Conservation (phyloP, 2,888 invertebrate genomes). For the Drosophila birchii region DNA sequence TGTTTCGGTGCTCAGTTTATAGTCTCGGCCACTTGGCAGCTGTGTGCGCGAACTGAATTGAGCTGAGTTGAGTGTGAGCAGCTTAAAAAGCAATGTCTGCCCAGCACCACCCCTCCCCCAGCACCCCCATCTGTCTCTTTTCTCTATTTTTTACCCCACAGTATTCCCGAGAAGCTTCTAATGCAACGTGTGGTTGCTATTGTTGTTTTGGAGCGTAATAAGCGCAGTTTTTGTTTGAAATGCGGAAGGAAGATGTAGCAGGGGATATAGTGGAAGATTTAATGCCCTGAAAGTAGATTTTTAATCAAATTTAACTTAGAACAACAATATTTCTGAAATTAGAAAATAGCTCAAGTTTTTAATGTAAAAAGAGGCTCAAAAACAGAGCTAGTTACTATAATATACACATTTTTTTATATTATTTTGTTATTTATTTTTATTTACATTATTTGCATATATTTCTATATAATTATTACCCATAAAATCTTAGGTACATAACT, state of each 20-base stretch:
- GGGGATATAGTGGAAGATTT: background rate
- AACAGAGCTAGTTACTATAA: no score
- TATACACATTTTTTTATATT: no score
- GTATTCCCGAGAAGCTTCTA: conserved; percentile 56
- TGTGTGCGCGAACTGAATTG: conserved; percentile 37
- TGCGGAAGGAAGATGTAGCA: background rate
- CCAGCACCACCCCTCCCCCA: background rate
- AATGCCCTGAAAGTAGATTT: background rate
- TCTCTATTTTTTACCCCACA: background rate
- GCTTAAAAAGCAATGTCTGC: conserved; percentile 40
- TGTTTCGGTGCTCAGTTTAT: conserved; percentile 47
- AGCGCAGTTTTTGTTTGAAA: conserved; percentile 72
- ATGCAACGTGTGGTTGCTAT: conserved; percentile 41
- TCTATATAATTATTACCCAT: background rate
- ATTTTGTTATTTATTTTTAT: no score
- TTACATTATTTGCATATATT: no score
- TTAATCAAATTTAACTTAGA: background rate
- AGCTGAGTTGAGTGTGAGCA: conserved; percentile 35
- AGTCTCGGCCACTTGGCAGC: conserved; percentile 63
- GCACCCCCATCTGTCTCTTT: conserved; percentile 1
- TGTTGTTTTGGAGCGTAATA: conserved; percentile 55
- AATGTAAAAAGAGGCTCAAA: no score
- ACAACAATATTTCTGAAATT: no score
- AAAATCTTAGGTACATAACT: background rate
- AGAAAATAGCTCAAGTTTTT: no score